phyloP scores from a whole-genome alignment of 2,113 vertebrate species.

The Semnornis frantzii region DNA sequence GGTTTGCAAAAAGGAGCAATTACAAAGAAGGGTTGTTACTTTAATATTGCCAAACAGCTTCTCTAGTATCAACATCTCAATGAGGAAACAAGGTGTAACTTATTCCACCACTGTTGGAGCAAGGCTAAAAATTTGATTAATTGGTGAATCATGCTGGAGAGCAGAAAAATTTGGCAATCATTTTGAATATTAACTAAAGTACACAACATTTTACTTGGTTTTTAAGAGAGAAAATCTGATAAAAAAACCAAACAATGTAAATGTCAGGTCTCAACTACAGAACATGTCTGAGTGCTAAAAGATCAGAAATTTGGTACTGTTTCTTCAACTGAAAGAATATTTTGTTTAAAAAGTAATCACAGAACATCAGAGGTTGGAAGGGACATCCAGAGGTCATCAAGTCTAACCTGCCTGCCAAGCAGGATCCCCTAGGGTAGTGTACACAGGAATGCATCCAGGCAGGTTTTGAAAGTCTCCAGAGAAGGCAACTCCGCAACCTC shows the following conservation, averaged over 20 bases:
- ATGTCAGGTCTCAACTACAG: not conserved
- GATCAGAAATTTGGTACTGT: not conserved
- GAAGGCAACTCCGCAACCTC: no score
- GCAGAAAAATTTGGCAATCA: not conserved
- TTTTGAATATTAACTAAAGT: not conserved
- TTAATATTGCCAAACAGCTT: not conserved
- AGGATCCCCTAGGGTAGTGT: no score
- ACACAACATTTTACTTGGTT: not conserved
- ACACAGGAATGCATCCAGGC: no score
- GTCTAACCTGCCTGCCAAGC: no score
- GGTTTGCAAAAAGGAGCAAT: not conserved
- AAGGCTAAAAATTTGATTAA: not conserved
- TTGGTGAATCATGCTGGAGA: not conserved
- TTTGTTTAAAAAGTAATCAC: not conserved
- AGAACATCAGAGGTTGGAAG: no score
- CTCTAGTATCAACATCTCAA: not conserved
- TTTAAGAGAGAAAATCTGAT: not conserved
- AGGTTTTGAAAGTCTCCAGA: no score
- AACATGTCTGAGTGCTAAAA: not conserved
- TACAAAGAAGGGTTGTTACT: not conserved
- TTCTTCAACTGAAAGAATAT: not conserved
- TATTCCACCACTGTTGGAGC: not conserved
- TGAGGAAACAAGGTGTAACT: not conserved
- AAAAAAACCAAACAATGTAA: not conserved
- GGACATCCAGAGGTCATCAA: no score